Percentiles rank a stretch among this genome's conserved stretches.
Conservation (phyloP, 2,888 invertebrate genomes). For the Sipha maydis region DNA sequence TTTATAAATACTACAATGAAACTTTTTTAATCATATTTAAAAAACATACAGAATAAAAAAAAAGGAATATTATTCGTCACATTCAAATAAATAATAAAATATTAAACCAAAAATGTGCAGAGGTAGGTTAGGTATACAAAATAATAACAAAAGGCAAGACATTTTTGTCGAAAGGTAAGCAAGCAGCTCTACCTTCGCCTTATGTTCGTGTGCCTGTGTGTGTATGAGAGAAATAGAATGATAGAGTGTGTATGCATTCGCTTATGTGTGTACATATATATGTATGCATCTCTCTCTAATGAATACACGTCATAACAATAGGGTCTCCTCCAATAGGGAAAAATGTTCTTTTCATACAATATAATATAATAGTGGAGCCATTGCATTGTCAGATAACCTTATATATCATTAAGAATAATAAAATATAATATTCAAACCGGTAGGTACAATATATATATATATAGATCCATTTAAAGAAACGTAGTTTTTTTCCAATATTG, state of each 20-base stretch:
- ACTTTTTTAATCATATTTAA: background rate
- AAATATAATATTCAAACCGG: conserved; percentile 58
- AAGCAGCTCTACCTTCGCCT: conserved; percentile 36
- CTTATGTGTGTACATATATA: background rate
- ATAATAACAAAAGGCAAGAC: conserved; percentile 59
- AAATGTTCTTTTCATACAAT: conserved; percentile 60
- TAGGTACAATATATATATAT: conserved; percentile 22
- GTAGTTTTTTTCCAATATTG: conserved; percentile 5
- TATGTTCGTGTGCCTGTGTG: conserved; percentile 23
- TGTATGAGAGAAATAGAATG: background rate
- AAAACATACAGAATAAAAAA: background rate
- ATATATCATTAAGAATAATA: conserved; percentile 61
- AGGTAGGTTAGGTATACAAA: conserved; percentile 26
- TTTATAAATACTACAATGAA: background rate
- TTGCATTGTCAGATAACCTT: conserved; percentile 58
- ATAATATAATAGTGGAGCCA: conserved; percentile 55
- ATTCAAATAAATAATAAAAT: conserved; percentile 8
- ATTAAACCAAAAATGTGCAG: conserved; percentile 42
- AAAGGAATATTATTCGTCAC: background rate
- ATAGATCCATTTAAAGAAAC: conserved; percentile 29
- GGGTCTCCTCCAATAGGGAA: conserved; percentile 56
- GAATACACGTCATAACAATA: conserved; percentile 60
- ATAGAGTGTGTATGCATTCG: background rate
- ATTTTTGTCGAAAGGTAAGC: conserved; percentile 59
- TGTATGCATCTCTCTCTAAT: conserved; percentile 42